Evolutionary conservation across 2,888 invertebrate species (phyloP).

Genomic region (Sesia bembeciformis): DNA sequence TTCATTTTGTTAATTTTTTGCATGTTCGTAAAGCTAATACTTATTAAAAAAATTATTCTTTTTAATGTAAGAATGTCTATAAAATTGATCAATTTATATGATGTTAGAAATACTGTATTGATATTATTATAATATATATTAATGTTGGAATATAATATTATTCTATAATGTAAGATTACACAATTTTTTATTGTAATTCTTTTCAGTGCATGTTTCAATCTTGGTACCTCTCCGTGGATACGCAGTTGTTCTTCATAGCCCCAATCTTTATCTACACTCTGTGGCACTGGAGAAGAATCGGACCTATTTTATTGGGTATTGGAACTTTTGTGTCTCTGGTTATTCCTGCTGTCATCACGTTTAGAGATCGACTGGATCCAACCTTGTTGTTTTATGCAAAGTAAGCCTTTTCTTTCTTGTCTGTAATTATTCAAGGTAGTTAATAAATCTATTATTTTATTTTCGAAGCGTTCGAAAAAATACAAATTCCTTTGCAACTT

Average conservation of each 20-base stretch:
- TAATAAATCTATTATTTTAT: not conserved
- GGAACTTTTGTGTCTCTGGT: constrained; percentile 62
- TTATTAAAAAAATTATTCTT: no score
- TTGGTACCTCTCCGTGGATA: constrained; percentile 80
- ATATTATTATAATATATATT: no score
- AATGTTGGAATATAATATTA: no score
- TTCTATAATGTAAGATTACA: no score
- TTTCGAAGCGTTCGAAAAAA: no score
- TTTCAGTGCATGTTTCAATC: constrained; percentile 83
- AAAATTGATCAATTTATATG: no score
- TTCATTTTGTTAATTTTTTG: no score
- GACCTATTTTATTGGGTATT: constrained; percentile 64
- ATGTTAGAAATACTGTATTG: no score
- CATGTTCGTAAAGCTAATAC: no score
- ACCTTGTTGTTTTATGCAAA: constrained; percentile 79
- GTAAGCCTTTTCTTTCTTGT: constrained; percentile 58
- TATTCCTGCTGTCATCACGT: constrained; percentile 76
- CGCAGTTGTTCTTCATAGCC: constrained; percentile 79
- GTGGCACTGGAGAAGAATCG: constrained; percentile 77
- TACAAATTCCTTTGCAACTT: no score
- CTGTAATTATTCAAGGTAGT: not conserved
- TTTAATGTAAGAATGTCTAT: no score
- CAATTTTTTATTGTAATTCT: not conserved
- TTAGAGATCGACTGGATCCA: constrained; percentile 75
- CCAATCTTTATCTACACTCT: constrained; percentile 79